Evolutionary conservation across 2,797 vertebrate genomes (phyloP).

Genomic region (Oreochromis grahami): DNA sequence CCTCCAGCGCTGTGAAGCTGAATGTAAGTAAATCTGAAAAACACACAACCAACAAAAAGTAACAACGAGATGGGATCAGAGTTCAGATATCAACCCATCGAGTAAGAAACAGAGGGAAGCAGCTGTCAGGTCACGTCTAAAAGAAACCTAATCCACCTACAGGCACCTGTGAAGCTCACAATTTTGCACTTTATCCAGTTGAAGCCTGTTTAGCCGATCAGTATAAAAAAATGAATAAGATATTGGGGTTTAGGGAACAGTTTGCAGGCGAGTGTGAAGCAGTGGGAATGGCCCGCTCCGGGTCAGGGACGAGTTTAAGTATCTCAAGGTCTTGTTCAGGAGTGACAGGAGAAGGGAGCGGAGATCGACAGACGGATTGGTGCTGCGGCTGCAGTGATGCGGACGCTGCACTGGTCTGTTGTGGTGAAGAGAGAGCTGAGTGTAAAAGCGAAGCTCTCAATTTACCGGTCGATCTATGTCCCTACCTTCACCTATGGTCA

Average conservation of each 20-base stretch:
- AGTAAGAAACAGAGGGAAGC: neutral
- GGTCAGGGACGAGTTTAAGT: no score
- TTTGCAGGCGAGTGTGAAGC: fast-evolving
- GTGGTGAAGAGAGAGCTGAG: no score
- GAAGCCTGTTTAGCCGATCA: neutral
- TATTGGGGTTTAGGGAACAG: neutral
- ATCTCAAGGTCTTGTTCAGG: fast-evolving
- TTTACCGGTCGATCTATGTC: no score
- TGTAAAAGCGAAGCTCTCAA: no score
- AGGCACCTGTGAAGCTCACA: neutral
- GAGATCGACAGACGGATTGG: neutral
- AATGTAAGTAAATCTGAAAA: constrained; percentile 35
- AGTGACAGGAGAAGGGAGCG: neutral
- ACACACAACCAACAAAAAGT: neutral
- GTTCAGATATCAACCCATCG: neutral
- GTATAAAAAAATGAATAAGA: neutral
- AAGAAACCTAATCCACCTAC: neutral
- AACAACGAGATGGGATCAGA: neutral
- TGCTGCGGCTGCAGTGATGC: fast-evolving
- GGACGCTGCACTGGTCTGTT: fast-evolving
- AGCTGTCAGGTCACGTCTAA: neutral
- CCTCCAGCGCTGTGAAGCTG: constrained; percentile 19
- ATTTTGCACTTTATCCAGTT: neutral
- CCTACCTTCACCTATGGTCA: no score
- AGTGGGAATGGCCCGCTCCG: neutral